A percentile compares a stretch with the other conserved stretches of the same genome.
phyloP scores from a whole-genome alignment of 2,888 invertebrate genomes.

The Sylvicola cinctus region DNA sequence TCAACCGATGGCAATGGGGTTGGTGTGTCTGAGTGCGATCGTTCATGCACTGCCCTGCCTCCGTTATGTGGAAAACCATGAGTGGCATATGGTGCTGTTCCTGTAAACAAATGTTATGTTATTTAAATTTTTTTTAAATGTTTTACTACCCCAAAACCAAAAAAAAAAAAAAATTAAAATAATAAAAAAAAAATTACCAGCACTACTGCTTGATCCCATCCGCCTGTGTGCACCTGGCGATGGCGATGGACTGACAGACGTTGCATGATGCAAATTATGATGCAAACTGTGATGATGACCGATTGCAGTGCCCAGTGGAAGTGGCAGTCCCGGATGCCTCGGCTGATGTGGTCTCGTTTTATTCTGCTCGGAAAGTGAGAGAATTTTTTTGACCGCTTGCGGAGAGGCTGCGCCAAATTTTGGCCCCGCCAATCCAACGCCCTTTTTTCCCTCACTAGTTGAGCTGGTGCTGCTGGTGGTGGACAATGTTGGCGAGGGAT shows the following conservation, averaged over 20 bases:
- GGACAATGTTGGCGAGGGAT: constrained; percentile 83
- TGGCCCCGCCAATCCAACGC: constrained; percentile 22
- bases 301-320: too few relatives aligned
- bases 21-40: constrained; percentile 77
- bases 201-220: constrained; percentile 31
- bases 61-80: constrained; percentile 21
- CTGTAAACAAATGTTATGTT: constrained; percentile 5
- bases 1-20: constrained; percentile 70
- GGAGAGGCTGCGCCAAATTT: constrained; percentile 84
- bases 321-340: constrained; percentile 22
- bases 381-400: constrained; percentile 86
- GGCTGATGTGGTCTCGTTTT: constrained; percentile 81
- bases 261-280: constrained; percentile 10
- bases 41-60: constrained; percentile 49
- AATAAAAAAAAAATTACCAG: constrained; percentile 12
- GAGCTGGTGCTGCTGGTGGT: constrained; percentile 83
- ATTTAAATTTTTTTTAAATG: too few relatives aligned
- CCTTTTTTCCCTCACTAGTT: constrained; percentile 51
- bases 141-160: too few relatives aligned
- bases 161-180: too few relatives aligned
- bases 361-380: constrained; percentile 73
- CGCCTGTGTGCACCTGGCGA: constrained; percentile 29
- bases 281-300: constrained; percentile 14
- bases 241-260: constrained; percentile 14
- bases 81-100: constrained; percentile 8